Conservation (phyloP, 1,140 invertebrate genomes). For the Dendrolimus kikuchii region DNA sequence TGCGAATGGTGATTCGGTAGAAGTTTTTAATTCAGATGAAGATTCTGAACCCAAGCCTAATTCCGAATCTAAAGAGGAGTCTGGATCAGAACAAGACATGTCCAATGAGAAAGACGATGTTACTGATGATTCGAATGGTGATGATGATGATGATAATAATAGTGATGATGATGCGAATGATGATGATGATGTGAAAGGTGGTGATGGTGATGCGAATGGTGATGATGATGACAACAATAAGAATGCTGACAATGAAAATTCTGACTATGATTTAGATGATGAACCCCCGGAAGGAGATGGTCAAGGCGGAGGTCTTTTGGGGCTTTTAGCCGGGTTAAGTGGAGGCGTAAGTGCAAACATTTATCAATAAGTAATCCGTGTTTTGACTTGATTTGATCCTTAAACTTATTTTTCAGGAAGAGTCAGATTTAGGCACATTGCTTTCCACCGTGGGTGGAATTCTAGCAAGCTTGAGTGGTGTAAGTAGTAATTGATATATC, state of each 20-base stretch:
- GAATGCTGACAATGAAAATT: slow-evolving; percentile 25
- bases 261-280: slow-evolving; percentile 24
- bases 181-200: slow-evolving; percentile 23
- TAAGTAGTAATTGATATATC: slow-evolving; percentile 6
- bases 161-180: slow-evolving; percentile 28
- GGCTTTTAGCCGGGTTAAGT: slow-evolving; percentile 52
- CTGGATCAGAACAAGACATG: neutral
- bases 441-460: slow-evolving; percentile 56
- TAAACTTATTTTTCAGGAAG: slow-evolving; percentile 32
- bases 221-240: slow-evolving; percentile 20
- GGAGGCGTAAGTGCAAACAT: slow-evolving; percentile 45
- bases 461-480: slow-evolving; percentile 52
- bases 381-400: neutral
- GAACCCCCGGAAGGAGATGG: slow-evolving; percentile 54
- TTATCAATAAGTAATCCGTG: neutral
- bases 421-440: slow-evolving; percentile 55
- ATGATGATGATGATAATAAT: slow-evolving; percentile 27
- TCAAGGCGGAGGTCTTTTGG: slow-evolving; percentile 54
- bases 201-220: slow-evolving; percentile 13
- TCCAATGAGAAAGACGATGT: neutral
- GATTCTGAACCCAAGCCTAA: too few relatives aligned
- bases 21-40: too few relatives aligned
- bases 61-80: too few relatives aligned
- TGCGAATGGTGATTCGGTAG: slow-evolving; percentile 13
- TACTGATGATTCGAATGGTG: slow-evolving; percentile 22